Percentiles rank a stretch among this genome's conserved stretches.
Evolutionary conservation across 1,140 invertebrate genomes (phyloP).

Genomic region (Brachionus koreanus): DNA sequence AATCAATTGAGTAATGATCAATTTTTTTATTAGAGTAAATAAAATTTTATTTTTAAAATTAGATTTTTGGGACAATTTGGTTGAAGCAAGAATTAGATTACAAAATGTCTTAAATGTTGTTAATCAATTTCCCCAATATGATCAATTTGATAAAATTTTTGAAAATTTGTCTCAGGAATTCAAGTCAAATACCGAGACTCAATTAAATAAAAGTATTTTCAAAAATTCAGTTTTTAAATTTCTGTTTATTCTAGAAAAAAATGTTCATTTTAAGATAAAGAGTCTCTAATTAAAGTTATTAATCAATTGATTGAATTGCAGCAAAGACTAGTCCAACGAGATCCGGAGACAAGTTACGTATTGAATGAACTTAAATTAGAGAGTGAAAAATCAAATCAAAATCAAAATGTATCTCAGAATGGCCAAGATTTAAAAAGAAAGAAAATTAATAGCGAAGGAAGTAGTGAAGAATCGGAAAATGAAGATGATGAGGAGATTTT

Average conservation of each 20-base stretch:
- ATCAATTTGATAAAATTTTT: conserved; percentile 58
- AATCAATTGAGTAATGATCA: conserved; percentile 63
- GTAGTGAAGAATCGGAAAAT: conserved; percentile 41
- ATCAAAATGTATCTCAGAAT: conserved; percentile 42
- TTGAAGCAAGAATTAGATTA: conserved; percentile 76
- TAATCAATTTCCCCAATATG: conserved; percentile 71
- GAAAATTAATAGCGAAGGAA: conserved; percentile 50
- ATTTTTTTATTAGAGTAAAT: neutral
- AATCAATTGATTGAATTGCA: conserved; percentile 67
- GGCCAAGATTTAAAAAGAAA: conserved; percentile 48
- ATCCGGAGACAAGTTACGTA: conserved; percentile 65
- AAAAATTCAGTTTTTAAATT: neutral
- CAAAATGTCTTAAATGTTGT: conserved; percentile 71
- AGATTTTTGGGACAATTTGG: conserved; percentile 72
- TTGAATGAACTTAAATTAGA: conserved; percentile 34
- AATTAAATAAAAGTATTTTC: neutral
- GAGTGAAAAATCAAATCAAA: neutral
- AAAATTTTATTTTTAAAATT: conserved; percentile 46
- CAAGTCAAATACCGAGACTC: conserved; percentile 55
- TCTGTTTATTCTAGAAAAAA: neutral
- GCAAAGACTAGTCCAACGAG: conserved; percentile 63
- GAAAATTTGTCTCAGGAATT: conserved; percentile 62
- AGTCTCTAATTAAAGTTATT: conserved; percentile 63
- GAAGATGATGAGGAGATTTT: conserved; percentile 63
- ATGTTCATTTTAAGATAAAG: conserved; percentile 50